phyloP scores from a whole-genome alignment of 2,797 vertebrate genomes.

The Rhabdomys pumilio region DNA sequence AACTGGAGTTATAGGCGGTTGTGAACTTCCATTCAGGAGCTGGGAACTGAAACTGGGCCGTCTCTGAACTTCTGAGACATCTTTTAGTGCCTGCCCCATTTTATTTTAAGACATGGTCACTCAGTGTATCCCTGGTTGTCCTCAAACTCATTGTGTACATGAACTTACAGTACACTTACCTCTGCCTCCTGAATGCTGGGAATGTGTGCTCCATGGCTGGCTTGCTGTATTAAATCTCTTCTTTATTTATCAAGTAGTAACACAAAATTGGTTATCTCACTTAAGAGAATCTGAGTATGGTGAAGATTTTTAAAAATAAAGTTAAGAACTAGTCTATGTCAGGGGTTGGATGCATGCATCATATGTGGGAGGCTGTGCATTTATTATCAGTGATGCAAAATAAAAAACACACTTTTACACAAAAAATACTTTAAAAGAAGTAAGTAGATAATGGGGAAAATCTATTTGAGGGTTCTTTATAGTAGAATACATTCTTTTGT shows the following conservation, averaged over 20 bases:
- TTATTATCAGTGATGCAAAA: background rate
- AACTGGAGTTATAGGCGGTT: background rate
- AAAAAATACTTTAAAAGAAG: background rate
- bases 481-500: background rate
- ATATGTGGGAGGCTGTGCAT: background rate
- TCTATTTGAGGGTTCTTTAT: background rate
- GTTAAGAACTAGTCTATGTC: background rate
- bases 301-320: background rate
- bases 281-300: background rate
- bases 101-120: background rate
- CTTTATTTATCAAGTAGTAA: background rate
- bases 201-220: background rate
- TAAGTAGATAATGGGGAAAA: background rate
- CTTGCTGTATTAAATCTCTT: background rate
- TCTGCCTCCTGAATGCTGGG: background rate
- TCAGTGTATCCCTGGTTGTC: background rate
- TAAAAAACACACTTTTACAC: background rate
- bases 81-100: background rate
- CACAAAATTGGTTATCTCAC: background rate
- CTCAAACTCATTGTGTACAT: background rate
- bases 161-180: background rate
- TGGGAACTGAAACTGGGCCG: background rate
- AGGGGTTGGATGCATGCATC: background rate
- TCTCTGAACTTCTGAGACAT: background rate
- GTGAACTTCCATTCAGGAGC: background rate